Evolutionary conservation across 1,140 invertebrate species (phyloP), one percentile per base, ranked within the genome.

Genomic region (Diorhabda elongata): DNA sequence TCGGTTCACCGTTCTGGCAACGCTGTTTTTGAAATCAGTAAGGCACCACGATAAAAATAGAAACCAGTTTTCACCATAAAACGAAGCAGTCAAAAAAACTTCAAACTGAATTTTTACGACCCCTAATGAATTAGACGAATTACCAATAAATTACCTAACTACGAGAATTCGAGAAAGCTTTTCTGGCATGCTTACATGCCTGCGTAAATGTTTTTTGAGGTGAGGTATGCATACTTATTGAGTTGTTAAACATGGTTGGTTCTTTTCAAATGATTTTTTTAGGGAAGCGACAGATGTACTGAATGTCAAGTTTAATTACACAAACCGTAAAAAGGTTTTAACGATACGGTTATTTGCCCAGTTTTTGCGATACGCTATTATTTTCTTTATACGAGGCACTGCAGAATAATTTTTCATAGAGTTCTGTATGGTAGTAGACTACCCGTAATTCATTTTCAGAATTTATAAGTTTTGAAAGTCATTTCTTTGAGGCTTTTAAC

Each of bases 81-180:
- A 52, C 6, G 47, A 3, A 52, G n/a, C 26, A 52, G 47, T n/a
- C 47, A 3, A 52, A 52, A 52, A 52, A 52, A n/a, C 47, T 4
- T 52, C 26, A n/a, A 8, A n/a, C 47, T 8, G 47, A 52, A 52
- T 52, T 52, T 52, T 52, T 52, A 52, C 47, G 47, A 52, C n/a
- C 47, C 47, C 47, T 52, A 52, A 52, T 52, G 47, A 52, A 52
- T 52, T 52, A 52, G 47, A 52, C 47, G 47, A 52, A 52, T 52
- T 52, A 52, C 47, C 47, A 52, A 52, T 52, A 52, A 52, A 52
- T 52, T 52, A 52, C 47, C 47, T n/a, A 52, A 52, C 47, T 52
- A 52, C 47, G n/a, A 52, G 47, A 52, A 52, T 52, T 52, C n/a
- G 47, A 52, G n/a, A 52, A 52, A 52, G 47, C n/a, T 52, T 52